Conservation (phyloP, 2,113 vertebrate species). For the Anseranas semipalmata region DNA sequence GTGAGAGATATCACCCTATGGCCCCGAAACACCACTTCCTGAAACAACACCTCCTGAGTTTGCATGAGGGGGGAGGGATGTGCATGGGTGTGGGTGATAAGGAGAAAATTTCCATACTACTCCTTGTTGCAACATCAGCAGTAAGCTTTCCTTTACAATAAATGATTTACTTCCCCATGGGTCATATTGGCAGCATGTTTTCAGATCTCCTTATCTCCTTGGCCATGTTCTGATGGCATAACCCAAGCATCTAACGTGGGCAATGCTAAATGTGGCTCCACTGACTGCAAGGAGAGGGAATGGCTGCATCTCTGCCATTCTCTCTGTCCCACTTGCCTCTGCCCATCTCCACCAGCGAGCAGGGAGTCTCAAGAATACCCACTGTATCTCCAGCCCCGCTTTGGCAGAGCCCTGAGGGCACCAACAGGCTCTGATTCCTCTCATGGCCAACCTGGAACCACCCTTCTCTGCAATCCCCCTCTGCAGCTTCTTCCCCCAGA, state of each 20-base stretch:
- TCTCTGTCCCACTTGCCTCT: neutral
- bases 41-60: neutral
- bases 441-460: neutral
- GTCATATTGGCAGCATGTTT: neutral
- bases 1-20: neutral
- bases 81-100: neutral
- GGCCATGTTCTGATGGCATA: neutral
- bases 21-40: neutral
- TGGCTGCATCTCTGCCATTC: accelerated
- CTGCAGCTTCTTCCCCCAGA: neutral
- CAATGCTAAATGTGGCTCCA: neutral
- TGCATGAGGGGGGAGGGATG: accelerated
- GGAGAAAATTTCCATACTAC: neutral
- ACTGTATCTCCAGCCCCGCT: neutral
- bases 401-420: neutral
- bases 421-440: neutral
- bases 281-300: accelerated
- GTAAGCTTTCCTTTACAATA: neutral
- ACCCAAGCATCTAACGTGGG: accelerated
- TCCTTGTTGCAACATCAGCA: neutral
- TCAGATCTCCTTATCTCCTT: neutral
- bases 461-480: too few species aligned
- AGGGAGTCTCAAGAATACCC: neutral
- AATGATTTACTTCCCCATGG: neutral
- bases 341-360: neutral